Conservation (phyloP, 2,888 invertebrate species). For the Pterostichus madidus region DNA sequence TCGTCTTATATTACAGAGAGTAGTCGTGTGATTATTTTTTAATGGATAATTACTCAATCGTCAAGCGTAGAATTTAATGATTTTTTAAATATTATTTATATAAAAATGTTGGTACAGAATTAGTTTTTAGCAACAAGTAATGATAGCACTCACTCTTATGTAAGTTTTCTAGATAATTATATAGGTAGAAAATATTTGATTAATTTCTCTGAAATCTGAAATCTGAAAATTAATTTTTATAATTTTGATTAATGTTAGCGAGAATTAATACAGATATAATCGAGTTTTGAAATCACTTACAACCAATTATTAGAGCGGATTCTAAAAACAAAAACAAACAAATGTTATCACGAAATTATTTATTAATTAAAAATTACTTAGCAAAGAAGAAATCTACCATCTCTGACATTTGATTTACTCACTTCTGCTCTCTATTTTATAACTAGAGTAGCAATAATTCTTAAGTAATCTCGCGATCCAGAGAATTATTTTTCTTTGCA, state of each 20-base stretch:
- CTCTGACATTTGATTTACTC: background rate
- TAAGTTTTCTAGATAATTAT: conserved; percentile 32
- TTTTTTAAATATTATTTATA: conserved; percentile 32
- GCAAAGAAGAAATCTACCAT: conserved; percentile 10
- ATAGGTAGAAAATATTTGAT: conserved; percentile 17
- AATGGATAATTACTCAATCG: conserved; percentile 38
- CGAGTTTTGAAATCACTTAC: conserved; percentile 39
- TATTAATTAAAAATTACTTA: conserved; percentile 35
- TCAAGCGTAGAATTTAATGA: conserved; percentile 14
- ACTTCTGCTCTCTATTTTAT: background rate
- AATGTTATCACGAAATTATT: conserved; percentile 9
- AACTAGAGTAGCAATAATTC: background rate
- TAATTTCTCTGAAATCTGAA: conserved; percentile 40
- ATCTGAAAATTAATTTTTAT: conserved; percentile 35
- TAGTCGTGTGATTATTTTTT: background rate
- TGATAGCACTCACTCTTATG: conserved; percentile 26
- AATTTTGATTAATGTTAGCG: conserved; percentile 37
- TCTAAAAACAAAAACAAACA: background rate
- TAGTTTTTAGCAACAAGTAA: conserved; percentile 35
- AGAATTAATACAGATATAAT: conserved; percentile 36
- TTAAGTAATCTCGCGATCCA: background rate
- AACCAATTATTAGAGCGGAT: conserved; percentile 30
- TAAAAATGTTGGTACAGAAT: conserved; percentile 1
- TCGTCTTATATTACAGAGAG: no score
- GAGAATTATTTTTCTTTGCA: no score